Evolutionary conservation across 2,888 invertebrate species (phyloP), one percentile per base, ranked within the genome.

Genomic region (Tillus elongatus): DNA sequence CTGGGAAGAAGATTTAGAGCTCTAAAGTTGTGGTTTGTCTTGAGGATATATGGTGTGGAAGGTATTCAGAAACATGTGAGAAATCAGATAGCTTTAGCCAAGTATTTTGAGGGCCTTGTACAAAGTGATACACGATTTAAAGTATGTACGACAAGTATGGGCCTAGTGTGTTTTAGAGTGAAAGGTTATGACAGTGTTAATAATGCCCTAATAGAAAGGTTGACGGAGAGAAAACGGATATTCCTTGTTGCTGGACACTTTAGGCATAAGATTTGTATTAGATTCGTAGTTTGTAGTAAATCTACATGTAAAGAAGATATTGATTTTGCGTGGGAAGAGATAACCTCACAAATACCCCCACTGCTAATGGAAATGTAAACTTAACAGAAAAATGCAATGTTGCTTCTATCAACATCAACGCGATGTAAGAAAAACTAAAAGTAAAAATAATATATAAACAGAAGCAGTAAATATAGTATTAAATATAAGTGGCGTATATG

Each of bases 11-110:
- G 92, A 47, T 93, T 95, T 61, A 77, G 93, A 31, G 79, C 95
- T 0, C 65, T 95, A 13, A 96, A 95, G 63, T 67, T 95, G 8
- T 95, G 95, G 95, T 88, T 91, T 44, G 89, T 90, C 0, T 67
- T 95, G 49, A 74, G 91, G 45, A 69, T 82, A 38, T 83, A 85
- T 50, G 95, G 95, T 0, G 76, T 81, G 2, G 79, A 82, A 55
- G 87, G 89, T 2, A 66, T 95, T 3, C 79, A 86, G 49, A 73
- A 74, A 4, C 77, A 84, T 55, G 79, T 95, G 19, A 74, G 91
- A 39, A 73, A 76, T 37, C 85, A 88, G 46, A 74, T 87, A 6
- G 63, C 64, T 4, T 66, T 93, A 42, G 93, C 95, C 0, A 69
- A 81, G 49, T 69, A 81, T 48, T 95, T 97, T 58, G 85, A 85